These are phyloP conservation scores for Carollia perspicillata DNA, from an alignment of 2,113 vertebrate genomes.

Conservation along the genomic window DNA sequence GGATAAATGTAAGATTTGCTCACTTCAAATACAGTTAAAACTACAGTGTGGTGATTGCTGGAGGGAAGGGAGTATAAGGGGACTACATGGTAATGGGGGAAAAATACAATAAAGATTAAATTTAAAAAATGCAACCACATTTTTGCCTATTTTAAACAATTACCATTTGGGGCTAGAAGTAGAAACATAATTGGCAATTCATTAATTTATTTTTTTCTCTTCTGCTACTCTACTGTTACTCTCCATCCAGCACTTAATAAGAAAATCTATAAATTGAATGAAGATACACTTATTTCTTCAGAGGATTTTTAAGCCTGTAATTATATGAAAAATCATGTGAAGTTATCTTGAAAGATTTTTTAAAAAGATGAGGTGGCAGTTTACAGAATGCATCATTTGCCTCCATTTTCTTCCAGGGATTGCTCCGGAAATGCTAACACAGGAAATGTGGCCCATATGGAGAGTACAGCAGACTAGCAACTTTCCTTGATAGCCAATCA, in stretches of 20 bases:
- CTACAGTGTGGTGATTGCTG: background rate
- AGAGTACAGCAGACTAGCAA: background rate
- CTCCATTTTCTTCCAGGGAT: background rate
- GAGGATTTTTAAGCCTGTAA: background rate
- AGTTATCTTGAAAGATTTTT: background rate
- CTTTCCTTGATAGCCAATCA: background rate
- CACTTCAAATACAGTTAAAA: slow-evolving; percentile 6
- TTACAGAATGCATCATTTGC: background rate
- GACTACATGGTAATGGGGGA: too few species aligned
- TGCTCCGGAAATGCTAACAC: background rate
- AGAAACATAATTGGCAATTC: background rate
- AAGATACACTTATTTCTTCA: background rate
- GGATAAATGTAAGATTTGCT: background rate
- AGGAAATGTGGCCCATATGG: background rate
- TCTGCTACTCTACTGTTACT: background rate
- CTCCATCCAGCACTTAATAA: background rate
- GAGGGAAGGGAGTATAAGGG: too few species aligned
- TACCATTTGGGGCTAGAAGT: background rate
- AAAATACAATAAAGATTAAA: too few species aligned
- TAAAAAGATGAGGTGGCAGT: background rate
- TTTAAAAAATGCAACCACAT: background rate
- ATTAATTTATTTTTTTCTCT: background rate
- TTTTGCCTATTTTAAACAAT: background rate
- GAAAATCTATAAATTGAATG: background rate
- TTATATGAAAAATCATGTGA: background rate